Evolutionary conservation across 2,113 vertebrate genomes (phyloP).

Genomic region (Miniopterus natalensis): DNA sequence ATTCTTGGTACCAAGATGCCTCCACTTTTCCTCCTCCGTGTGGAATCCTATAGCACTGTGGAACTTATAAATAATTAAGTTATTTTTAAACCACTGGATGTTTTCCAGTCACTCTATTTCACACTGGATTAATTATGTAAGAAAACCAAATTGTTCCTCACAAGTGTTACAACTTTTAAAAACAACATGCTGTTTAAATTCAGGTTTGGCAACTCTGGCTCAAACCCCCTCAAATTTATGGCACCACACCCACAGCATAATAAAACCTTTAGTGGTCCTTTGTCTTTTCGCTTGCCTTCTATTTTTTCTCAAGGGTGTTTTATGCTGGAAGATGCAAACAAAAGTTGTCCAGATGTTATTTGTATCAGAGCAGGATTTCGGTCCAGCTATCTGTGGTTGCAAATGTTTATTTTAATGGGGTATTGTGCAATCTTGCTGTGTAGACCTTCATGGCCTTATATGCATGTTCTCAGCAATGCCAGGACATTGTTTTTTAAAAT

Average conservation of each 20-base stretch:
- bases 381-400: conserved; percentile 92
- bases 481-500: conserved; percentile 88
- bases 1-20: conserved; percentile 83
- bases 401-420: conserved; percentile 93
- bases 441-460: conserved; percentile 89
- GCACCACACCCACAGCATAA: conserved; percentile 92
- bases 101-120: conserved; percentile 90
- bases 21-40: conserved; percentile 87
- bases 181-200: conserved; percentile 94
- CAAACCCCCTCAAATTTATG: conserved; percentile 92
- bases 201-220: conserved; percentile 90
- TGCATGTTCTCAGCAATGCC: conserved; percentile 86
- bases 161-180: conserved; percentile 91
- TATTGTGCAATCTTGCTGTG: conserved; percentile 91
- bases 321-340: conserved; percentile 93
- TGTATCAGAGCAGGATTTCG: conserved; percentile 91
- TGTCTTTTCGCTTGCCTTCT: conserved; percentile 90
- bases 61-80: conserved; percentile 89
- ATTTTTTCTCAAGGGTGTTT: conserved; percentile 92
- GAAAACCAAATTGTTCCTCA: conserved; percentile 92
- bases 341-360: conserved; percentile 94
- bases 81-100: conserved; percentile 92
- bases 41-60: conserved; percentile 88
- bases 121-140: conserved; percentile 93
- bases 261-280: conserved; percentile 93